Evolutionary conservation across 2,888 invertebrate species (phyloP).

Genomic region (Chironomus riparius): DNA sequence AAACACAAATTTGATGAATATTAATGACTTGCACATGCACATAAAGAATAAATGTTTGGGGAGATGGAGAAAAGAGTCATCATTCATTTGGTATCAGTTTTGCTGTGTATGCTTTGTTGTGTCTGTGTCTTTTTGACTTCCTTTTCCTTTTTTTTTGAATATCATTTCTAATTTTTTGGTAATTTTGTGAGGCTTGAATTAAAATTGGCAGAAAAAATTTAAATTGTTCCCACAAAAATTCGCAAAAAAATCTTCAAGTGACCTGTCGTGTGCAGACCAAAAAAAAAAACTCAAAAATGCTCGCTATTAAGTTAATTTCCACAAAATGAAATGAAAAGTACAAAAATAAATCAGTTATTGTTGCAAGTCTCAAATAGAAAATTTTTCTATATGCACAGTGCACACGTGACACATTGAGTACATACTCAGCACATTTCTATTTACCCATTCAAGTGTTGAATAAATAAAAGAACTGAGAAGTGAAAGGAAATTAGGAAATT

Average conservation of each 20-base stretch:
- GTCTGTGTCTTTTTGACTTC: too few species aligned
- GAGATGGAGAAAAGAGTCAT: neutral
- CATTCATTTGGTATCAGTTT: neutral
- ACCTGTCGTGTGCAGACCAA: too few species aligned
- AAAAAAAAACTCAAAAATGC: too few species aligned
- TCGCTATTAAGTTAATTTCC: too few species aligned
- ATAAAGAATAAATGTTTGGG: neutral
- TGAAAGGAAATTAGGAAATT: too few species aligned
- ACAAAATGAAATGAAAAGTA: neutral
- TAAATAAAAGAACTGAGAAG: neutral
- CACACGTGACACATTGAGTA: neutral
- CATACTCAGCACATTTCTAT: neutral
- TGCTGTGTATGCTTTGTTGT: too few species aligned
- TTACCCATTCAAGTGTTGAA: neutral
- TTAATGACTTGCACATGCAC: neutral
- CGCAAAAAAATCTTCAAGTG: neutral
- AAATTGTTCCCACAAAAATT: too few species aligned
- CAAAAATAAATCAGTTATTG: neutral
- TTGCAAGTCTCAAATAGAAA: neutral
- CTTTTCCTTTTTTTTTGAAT: neutral
- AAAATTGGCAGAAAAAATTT: too few species aligned
- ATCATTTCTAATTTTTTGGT: neutral
- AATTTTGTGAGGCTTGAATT: too few species aligned
- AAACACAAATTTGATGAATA: conserved; percentile 3
- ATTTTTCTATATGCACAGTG: neutral